phyloP scores from a whole-genome alignment of 1,140 invertebrate genomes.

The Eriocheir sinensis region DNA sequence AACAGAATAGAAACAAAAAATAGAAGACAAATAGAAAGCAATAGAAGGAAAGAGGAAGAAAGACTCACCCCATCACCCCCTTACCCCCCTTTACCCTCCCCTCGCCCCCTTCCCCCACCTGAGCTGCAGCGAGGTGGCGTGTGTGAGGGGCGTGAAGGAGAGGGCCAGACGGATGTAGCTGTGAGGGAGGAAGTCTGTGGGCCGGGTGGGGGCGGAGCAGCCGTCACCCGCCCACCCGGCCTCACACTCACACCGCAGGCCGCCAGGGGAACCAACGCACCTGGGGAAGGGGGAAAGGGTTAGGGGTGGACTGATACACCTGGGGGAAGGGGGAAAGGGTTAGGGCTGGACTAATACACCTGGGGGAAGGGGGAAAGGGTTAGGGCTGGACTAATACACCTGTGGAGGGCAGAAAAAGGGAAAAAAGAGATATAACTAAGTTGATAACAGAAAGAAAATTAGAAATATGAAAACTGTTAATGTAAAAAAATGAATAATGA shows the following conservation, averaged over 20 bases:
- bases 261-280: not conserved
- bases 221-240: not conserved
- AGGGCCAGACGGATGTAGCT: constrained; percentile 10
- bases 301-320: not conserved
- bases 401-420: too few species aligned
- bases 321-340: not conserved
- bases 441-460: too few species aligned
- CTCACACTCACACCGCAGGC: constrained; percentile 35
- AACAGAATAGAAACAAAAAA: too few species aligned
- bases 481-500: too few species aligned
- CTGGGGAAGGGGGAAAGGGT: not conserved
- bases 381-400: not conserved
- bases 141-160: constrained; percentile 37
- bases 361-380: not conserved
- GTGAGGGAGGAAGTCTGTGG: constrained; percentile 15
- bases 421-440: too few species aligned
- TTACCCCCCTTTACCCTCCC: too few species aligned
- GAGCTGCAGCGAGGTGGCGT: constrained; percentile 45
- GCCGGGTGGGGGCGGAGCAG: constrained; percentile 17
- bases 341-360: not conserved
- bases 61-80: too few species aligned
- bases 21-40: too few species aligned
- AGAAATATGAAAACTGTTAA: too few species aligned
- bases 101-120: not conserved
- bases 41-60: too few species aligned